Conservation (phyloP, 2,797 vertebrate genomes). For the Octomys mimax region DNA sequence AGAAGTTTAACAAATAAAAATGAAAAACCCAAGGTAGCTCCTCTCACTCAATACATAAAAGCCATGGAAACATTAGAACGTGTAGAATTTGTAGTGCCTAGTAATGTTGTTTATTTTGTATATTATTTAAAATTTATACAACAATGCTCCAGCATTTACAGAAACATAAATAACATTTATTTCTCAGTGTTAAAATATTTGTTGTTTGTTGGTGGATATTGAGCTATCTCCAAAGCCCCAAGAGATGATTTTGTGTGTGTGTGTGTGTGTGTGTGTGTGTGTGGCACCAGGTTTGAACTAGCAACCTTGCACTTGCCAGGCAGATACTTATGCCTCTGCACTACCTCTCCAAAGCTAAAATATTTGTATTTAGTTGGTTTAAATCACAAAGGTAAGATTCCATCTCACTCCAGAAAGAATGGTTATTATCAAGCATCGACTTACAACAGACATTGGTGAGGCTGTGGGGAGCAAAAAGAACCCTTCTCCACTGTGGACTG, state of each 20-base stretch:
- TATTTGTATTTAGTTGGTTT: background rate
- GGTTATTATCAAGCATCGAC: background rate
- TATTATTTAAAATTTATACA: background rate
- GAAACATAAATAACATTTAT: background rate
- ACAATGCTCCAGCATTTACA: background rate
- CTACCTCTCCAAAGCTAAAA: too few species aligned
- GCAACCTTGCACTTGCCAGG: too few species aligned
- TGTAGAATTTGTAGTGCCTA: background rate
- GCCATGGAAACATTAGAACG: background rate
- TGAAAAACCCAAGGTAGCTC: background rate
- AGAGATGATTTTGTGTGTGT: too few species aligned
- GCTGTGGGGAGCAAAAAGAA: background rate
- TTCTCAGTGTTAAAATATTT: background rate
- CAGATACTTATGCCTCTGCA: too few species aligned
- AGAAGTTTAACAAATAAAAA: background rate
- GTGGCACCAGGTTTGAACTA: too few species aligned
- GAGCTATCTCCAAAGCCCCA: too few species aligned
- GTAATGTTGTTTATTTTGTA: background rate
- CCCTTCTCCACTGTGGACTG: background rate
- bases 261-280: too few species aligned
- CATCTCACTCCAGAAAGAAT: background rate
- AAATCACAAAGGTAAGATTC: background rate
- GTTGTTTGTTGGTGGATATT: background rate
- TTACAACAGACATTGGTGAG: background rate
- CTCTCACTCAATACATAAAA: background rate